A percentile compares a stretch with the other conserved stretches of the same genome.
phyloP scores from a whole-genome alignment of 2,113 vertebrate genomes.

The Periophthalmus modestus region DNA sequence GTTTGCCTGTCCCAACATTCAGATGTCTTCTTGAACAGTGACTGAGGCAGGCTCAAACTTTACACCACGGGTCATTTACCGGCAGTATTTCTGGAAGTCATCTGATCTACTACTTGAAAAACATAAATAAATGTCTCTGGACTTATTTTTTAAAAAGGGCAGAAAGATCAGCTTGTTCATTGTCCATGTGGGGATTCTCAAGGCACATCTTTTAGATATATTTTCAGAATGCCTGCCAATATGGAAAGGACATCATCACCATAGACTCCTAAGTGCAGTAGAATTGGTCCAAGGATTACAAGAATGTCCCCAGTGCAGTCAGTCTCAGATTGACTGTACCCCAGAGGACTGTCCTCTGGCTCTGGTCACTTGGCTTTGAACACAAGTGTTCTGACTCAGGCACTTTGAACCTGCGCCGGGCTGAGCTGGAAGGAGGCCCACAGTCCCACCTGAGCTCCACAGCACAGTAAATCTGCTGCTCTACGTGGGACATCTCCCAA shows the following conservation, averaged over 20 bases:
- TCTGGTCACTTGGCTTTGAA: conserved; percentile 74
- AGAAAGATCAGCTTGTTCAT: conserved; percentile 66
- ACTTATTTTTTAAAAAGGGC: conserved; percentile 70
- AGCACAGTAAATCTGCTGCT: conserved; percentile 74
- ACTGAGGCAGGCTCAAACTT: conserved; percentile 7
- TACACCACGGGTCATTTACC: conserved; percentile 39
- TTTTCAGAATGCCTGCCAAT: conserved; percentile 54
- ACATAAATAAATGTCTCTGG: conserved; percentile 55
- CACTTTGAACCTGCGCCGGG: conserved; percentile 75
- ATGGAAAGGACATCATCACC: conserved; percentile 76
- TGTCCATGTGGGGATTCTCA: conserved; percentile 62
- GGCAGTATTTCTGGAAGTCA: conserved; percentile 46
- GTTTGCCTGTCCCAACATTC: not conserved
- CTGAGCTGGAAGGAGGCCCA: conserved; percentile 57
- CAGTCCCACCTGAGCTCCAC: conserved; percentile 63
- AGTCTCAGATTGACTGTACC: conserved; percentile 73
- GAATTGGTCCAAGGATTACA: conserved; percentile 66
- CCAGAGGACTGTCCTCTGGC: conserved; percentile 76
- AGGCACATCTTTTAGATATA: conserved; percentile 66
- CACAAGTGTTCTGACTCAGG: conserved; percentile 62
- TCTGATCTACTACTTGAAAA: conserved; percentile 48
- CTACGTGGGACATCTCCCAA: conserved; percentile 61
- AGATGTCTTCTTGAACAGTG: not conserved
- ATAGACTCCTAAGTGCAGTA: conserved; percentile 58
- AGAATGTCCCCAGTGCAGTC: conserved; percentile 69